Percentiles rank a stretch among this genome's conserved stretches.
Conservation (phyloP, 30 jellyfish, hydroid and myxozoan genomes). For the Euphysa ruthae region DNA sequence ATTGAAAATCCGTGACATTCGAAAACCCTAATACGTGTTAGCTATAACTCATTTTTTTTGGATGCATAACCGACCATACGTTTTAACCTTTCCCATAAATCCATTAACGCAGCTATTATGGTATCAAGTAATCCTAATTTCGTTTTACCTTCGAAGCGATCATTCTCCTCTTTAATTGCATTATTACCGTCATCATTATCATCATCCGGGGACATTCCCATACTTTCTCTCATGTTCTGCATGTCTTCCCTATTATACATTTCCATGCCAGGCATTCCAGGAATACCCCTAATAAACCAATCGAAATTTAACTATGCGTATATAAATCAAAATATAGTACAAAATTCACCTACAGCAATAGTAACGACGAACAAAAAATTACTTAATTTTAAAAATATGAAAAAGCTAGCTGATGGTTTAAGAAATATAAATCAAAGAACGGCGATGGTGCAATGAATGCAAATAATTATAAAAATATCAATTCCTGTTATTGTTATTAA, state of each 20-base stretch:
- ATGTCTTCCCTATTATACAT: constrained; percentile 77
- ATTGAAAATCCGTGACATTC: no score
- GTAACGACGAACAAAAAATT: no score
- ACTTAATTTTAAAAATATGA: no score
- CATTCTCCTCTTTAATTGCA: not conserved
- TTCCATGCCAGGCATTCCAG: constrained; percentile 98
- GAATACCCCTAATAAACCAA: constrained; percentile 37
- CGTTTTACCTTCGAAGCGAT: constrained; percentile 2
- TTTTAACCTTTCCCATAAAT: constrained; percentile 18
- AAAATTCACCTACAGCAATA: no score
- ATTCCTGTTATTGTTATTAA: no score
- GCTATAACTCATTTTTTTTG: constrained; percentile 35
- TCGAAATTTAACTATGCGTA: no score
- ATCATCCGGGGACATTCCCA: constrained; percentile 2
- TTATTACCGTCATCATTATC: not conserved
- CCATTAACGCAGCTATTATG: constrained; percentile 26
- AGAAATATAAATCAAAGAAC: no score
- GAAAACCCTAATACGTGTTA: no score
- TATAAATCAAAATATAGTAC: no score
- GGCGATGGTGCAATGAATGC: no score
- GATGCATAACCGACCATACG: constrained; percentile 22
- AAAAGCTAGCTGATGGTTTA: no score
- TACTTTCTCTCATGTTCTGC: constrained; percentile 48
- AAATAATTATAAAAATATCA: no score
- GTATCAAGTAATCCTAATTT: constrained; percentile 42